Base-by-base conservation (phyloP, 2,797 vertebrate species). In the Babyrousa celebensis region DNA sequence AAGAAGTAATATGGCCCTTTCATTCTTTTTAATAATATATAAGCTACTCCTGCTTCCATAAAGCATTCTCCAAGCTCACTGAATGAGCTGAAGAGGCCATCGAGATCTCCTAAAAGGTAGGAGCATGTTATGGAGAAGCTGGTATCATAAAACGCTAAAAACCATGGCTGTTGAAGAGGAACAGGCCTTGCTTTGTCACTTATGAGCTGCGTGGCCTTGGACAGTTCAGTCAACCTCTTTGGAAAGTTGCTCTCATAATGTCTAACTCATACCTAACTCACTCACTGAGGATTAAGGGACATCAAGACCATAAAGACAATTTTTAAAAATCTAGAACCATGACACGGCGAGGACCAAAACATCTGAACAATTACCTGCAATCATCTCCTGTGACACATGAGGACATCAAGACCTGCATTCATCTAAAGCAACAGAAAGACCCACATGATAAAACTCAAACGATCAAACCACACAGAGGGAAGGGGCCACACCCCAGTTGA, bases 11-110 rank as follows among this genome's bases (percentile, higher is more conserved):
- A 43, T 21, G 40, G n/a, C n/a, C 68, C 80, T 72, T 92, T 36
- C 43, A 36, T 93, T 95, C 58, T 65, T 92, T 86, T 75, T 52
- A 75, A 89, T 84, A 93, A 94, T 56, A 67, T 29, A 60, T 62
- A 60, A 4, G 3, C 17, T 36, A 60, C 9, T 70, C 43, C 43
- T 68, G 6, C 52, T 85, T 85, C 75, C 12, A 78, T 17, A 78
- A 85, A 77, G 83, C 56, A 74, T 68, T 58, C 74, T 54, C 21
- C 48, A 32, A 82, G 43, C 36, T 86, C 70, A 60, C 75, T 20
- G 1, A 77, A 54, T 54, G 25, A 95, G 11, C 11, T 80, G 43
- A 87, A 74, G 70, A 52, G 17, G 74, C 12, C 27, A 68, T 1
- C 0, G 21, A 77, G 79, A 17, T n/a, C 27, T 78, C 25, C 21